Conservation (phyloP, 1,140 invertebrate species). For the Ectropis grisescens region DNA sequence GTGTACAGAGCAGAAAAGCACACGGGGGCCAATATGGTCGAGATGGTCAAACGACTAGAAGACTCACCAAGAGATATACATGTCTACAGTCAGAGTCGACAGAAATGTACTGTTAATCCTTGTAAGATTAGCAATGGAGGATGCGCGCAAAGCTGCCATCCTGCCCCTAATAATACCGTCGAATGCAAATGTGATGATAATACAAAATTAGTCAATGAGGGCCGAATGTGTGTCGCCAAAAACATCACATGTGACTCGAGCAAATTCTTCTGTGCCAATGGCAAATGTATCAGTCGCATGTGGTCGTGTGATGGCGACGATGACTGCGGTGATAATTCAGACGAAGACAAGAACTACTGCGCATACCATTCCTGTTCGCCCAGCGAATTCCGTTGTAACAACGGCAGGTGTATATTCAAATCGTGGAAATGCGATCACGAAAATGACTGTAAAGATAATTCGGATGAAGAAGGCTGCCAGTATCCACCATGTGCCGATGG, state of each 20-base stretch:
- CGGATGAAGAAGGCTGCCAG: conserved; percentile 92
- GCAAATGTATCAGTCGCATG: conserved; percentile 94
- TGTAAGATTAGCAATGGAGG: conserved; percentile 96
- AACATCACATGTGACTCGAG: conserved; percentile 90
- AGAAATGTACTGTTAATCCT: conserved; percentile 86
- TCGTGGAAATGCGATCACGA: conserved; percentile 96
- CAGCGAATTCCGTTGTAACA: conserved; percentile 94
- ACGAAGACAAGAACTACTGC: conserved; percentile 95
- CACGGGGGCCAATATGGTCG: conserved; percentile 94
- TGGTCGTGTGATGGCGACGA: conserved; percentile 98
- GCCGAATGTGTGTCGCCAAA: conserved; percentile 89
- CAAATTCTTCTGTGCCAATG: conserved; percentile 95
- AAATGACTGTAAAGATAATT: conserved; percentile 95
- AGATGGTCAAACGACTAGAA: conserved; percentile 92
- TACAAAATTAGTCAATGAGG: conserved; percentile 92
- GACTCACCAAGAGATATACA: conserved; percentile 93
- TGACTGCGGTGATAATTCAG: conserved; percentile 94
- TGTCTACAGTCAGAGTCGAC: conserved; percentile 85
- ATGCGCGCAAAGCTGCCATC: conserved; percentile 95
- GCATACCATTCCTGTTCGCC: conserved; percentile 93
- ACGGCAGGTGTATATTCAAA: conserved; percentile 95
- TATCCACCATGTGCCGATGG: conserved; percentile 92
- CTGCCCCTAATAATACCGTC: conserved; percentile 83
- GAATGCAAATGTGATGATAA: conserved; percentile 91
- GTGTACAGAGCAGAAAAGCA: conserved; percentile 98